Conservation (phyloP, 2,113 vertebrate genomes). For the Platysternon megacephalum region DNA sequence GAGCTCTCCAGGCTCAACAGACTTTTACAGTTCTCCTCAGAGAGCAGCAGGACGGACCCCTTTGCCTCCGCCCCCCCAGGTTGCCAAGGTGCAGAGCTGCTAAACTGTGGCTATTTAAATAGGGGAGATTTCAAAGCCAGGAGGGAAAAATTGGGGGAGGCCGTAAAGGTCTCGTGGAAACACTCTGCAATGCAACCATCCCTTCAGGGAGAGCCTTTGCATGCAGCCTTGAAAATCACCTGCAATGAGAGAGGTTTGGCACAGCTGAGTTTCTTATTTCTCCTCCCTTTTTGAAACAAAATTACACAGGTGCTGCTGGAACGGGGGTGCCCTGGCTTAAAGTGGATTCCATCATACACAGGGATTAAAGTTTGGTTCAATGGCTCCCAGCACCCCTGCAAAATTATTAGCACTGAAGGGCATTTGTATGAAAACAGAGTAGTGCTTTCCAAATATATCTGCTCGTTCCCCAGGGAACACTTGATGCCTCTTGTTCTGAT, state of each 20-base stretch:
- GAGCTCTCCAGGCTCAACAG: background rate
- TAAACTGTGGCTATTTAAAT: background rate
- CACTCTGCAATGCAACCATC: background rate
- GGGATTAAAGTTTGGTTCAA: no score
- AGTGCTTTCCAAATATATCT: background rate
- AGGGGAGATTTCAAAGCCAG: background rate
- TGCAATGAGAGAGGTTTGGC: background rate
- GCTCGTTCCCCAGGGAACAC: background rate
- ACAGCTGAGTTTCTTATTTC: background rate
- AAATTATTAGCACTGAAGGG: accelerated
- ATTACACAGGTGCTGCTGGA: no score
- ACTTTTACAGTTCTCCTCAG: background rate
- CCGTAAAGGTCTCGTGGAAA: background rate
- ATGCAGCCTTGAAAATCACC: background rate
- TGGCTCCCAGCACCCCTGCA: no score
- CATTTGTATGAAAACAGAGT: accelerated
- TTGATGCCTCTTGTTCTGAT: background rate
- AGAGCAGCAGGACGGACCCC: background rate
- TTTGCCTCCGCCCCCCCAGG: background rate
- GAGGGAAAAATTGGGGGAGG: background rate
- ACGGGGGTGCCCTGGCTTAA: background rate
- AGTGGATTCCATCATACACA: no score
- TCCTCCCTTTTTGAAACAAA: background rate
- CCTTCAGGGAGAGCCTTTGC: background rate
- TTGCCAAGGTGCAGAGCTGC: background rate